A percentile compares a stretch with the other conserved stretches of the same genome.
Evolutionary conservation across 92 coral and sea anemone genomes (phyloP).

Genomic region (Desmophyllum pertusum): DNA sequence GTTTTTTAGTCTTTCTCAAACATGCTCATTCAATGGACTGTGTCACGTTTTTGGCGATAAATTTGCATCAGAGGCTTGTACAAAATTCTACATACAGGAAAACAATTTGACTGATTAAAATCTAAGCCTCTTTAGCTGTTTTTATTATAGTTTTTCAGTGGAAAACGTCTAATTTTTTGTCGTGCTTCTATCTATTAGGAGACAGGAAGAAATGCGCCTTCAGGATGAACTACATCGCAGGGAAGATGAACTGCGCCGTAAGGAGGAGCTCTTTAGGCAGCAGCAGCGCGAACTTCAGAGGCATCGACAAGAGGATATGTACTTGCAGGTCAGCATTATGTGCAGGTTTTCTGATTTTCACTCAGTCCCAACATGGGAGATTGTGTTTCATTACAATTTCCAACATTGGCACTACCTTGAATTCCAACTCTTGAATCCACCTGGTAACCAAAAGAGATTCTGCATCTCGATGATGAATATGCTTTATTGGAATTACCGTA

Average conservation of each 20-base stretch:
- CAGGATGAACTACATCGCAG: conserved; percentile 86
- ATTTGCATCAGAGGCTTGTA: no score
- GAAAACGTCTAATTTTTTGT: neutral
- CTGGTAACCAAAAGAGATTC: no score
- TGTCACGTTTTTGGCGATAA: no score
- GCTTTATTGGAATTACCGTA: conserved; percentile 81
- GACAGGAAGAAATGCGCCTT: conserved; percentile 89
- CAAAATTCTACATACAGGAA: neutral
- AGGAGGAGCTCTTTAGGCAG: conserved; percentile 83
- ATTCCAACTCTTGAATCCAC: no score
- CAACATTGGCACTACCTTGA: no score
- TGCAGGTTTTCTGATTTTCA: neutral
- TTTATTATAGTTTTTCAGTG: neutral
- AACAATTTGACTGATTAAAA: neutral
- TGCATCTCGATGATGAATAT: conserved; percentile 71
- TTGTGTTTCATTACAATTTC: no score
- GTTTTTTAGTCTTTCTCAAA: no score
- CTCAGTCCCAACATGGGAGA: no score
- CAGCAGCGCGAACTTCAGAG: conserved; percentile 88
- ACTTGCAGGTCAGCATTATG: neutral
- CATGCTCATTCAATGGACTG: no score
- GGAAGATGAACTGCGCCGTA: conserved; percentile 81
- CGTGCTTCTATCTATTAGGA: conserved; percentile 26
- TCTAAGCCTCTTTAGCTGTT: neutral
- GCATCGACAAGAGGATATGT: conserved; percentile 81